Evolutionary conservation across 2,113 vertebrate species (phyloP).

Genomic region (Glareola pratincola): DNA sequence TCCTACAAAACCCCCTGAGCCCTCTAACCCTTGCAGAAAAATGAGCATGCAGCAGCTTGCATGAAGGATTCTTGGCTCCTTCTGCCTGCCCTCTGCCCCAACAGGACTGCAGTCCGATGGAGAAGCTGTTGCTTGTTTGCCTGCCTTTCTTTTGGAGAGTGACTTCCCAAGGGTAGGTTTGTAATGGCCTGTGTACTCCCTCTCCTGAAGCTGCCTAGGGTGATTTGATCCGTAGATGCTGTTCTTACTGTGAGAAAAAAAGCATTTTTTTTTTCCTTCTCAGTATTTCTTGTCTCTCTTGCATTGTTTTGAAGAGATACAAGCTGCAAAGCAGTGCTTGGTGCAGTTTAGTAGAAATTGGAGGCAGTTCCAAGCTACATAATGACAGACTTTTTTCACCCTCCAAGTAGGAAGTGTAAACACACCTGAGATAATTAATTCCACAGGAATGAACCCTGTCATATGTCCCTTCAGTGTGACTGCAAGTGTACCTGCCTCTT

Average conservation of each 20-base stretch:
- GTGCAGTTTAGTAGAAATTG: not conserved
- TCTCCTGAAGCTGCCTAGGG: not conserved
- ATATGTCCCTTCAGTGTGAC: not conserved
- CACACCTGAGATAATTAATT: not conserved
- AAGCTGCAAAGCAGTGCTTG: not conserved
- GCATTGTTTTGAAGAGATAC: not conserved
- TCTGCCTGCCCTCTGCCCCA: not conserved
- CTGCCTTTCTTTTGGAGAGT: not conserved
- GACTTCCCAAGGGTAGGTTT: not conserved
- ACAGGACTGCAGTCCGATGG: not conserved
- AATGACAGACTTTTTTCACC: not conserved
- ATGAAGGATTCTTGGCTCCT: not conserved
- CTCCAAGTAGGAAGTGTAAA: not conserved
- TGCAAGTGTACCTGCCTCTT: not conserved
- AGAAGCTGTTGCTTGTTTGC: not conserved
- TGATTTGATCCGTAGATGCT: not conserved
- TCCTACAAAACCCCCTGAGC: not conserved
- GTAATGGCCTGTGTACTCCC: not conserved
- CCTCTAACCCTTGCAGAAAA: not conserved
- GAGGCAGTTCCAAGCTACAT: not conserved
- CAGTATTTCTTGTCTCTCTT: not conserved
- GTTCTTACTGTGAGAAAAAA: not conserved
- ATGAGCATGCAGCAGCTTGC: fast-evolving
- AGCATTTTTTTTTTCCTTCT: not conserved
- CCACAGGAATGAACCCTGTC: not conserved